Evolutionary conservation across 2,113 vertebrate genomes (phyloP).

Genomic region (Salminus brasiliensis): DNA sequence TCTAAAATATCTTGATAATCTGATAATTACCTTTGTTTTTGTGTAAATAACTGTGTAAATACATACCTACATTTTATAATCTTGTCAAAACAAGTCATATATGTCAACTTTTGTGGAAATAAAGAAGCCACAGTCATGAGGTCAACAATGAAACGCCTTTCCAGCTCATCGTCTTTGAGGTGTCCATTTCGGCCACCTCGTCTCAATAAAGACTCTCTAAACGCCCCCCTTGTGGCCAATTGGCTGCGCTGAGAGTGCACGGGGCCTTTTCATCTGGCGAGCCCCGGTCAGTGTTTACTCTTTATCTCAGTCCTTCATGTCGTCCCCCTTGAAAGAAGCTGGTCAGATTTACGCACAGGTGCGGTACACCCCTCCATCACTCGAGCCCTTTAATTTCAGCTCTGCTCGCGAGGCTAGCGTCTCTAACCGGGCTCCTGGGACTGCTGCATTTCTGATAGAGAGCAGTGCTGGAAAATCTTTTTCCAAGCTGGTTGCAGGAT

Average conservation of each 20-base stretch:
- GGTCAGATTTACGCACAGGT: slow-evolving; percentile 74
- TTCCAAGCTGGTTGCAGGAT: slow-evolving; percentile 71
- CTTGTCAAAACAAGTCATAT: slow-evolving; percentile 41
- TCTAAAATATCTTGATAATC: neutral
- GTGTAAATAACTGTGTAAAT: too few species aligned
- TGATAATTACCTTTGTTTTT: too few species aligned
- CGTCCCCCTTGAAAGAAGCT: slow-evolving; percentile 64
- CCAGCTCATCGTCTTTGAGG: slow-evolving; percentile 43
- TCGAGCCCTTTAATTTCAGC: slow-evolving; percentile 60
- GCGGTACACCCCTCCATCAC: slow-evolving; percentile 59
- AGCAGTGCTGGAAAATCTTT: slow-evolving; percentile 74
- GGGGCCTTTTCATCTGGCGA: slow-evolving; percentile 40
- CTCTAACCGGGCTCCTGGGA: slow-evolving; percentile 66
- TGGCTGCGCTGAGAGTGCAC: slow-evolving; percentile 20
- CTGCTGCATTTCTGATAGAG: slow-evolving; percentile 55
- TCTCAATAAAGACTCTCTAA: slow-evolving; percentile 59
- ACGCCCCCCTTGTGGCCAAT: slow-evolving; percentile 52
- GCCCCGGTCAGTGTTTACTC: slow-evolving; percentile 62
- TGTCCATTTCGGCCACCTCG: slow-evolving; percentile 50
- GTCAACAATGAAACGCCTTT: slow-evolving; percentile 25
- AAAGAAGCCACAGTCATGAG: slow-evolving; percentile 42
- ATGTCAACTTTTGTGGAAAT: slow-evolving; percentile 43
- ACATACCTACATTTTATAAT: slow-evolving; percentile 26
- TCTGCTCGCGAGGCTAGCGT: slow-evolving; percentile 63
- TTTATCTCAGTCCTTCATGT: slow-evolving; percentile 60